Conservation (phyloP, 2,113 vertebrate species). For the Aegithalos caudatus region DNA sequence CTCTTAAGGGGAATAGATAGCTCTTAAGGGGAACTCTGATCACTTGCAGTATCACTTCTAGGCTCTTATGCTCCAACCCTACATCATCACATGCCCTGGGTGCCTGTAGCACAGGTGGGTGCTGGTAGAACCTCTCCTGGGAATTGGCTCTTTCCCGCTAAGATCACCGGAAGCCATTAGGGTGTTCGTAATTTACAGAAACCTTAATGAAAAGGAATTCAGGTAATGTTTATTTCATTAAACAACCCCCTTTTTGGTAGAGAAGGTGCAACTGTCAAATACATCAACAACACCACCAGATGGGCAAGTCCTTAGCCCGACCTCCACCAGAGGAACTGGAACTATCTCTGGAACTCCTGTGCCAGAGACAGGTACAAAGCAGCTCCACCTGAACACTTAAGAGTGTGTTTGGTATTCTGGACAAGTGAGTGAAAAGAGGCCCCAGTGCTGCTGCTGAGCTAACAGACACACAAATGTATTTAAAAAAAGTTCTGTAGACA, state of each 20-base stretch:
- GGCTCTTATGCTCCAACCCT: background rate
- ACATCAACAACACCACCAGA: background rate
- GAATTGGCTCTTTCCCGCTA: background rate
- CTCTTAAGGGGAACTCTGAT: background rate
- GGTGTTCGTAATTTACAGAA: background rate
- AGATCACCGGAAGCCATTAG: background rate
- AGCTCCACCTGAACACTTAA: background rate
- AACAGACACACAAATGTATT: background rate
- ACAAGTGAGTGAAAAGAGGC: background rate
- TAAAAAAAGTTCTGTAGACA: background rate
- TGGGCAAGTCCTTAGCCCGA: background rate
- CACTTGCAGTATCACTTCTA: background rate
- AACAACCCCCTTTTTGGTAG: background rate
- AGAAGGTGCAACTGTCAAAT: background rate
- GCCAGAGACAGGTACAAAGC: background rate
- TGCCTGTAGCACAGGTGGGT: background rate
- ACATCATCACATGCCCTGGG: background rate
- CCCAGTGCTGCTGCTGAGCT: background rate
- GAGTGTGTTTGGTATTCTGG: background rate
- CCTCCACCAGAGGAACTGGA: background rate
- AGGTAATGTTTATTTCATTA: background rate
- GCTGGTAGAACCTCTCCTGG: background rate
- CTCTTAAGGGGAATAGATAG: too few relatives aligned
- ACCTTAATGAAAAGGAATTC: background rate
- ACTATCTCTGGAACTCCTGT: background rate